Evolutionary conservation across 2,797 vertebrate species (phyloP), one percentile per base, ranked within the genome.

Genomic region (Leontopithecus rosalia): DNA sequence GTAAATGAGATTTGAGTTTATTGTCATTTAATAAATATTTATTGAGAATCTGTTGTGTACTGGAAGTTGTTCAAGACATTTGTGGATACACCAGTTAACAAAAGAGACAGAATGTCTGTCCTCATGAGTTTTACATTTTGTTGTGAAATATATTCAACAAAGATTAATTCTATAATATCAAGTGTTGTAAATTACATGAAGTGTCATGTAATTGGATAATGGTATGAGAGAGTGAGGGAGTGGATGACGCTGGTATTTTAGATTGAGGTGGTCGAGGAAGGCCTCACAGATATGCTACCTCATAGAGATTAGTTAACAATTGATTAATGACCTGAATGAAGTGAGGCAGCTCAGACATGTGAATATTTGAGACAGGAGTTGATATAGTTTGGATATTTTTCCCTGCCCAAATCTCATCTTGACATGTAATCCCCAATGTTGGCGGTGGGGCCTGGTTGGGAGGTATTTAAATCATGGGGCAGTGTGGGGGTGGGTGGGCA

Each of bases 1-100:
- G 7, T 91, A 88, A 91, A 85, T 97, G 61, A 88, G 58, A 58
- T 64, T 89, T 80, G 72, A 77, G n/a, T 85, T 88, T 95, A 43
- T 22, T 80, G 17, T 43, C 48, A 84, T 75, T 80, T 50, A 88
- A 3, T 87, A 72, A 76, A 26, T 83, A 81, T 22, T 79, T 83
- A 46, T 39, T 76, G 67, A 61, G 55, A 79, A 36, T 88, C 52
- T 76, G 1, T 33, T 79, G 4, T 50, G 15, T 81, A 19, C n/a
- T 13, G 12, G 17, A 8, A 52, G 55, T 26, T 57, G 39, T 72
- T 50, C 61, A 73, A 36, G 36, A 79, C 58, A 79, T 79, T 72
- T 80, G 12, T 19, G 28, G 24, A 57, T 72, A 88, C 0, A 72
- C 26, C 41, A 72, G 41, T 76, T 76, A 75, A 79, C 30, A 67